Percentiles rank a stretch among this genome's conserved stretches.
Evolutionary conservation across 2,113 vertebrate genomes (phyloP).

Genomic region (Leucoraja erinaceus): DNA sequence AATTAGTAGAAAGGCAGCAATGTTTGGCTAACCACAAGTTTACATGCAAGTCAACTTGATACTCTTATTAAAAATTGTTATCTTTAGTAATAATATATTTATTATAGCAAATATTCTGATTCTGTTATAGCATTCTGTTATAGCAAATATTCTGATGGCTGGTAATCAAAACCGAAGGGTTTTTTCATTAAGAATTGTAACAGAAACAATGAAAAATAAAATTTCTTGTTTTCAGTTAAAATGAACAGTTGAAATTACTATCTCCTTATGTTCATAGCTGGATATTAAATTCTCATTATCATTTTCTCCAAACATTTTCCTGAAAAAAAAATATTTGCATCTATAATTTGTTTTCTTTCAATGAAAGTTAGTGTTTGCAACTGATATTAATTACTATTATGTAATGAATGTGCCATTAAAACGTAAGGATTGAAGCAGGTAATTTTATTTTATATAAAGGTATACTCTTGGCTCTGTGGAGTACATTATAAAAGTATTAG

Average conservation of each 20-base stretch:
- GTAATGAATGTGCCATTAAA: neutral
- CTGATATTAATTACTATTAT: neutral
- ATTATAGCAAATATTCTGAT: no score
- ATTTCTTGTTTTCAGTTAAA: neutral
- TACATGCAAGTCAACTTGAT: no score
- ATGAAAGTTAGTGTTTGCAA: neutral
- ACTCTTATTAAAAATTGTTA: no score
- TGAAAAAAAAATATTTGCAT: neutral
- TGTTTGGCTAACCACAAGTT: no score
- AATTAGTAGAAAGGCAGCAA: no score
- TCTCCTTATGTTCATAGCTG: conserved; percentile 18
- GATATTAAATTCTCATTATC: neutral
- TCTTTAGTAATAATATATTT: no score
- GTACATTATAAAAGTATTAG: neutral
- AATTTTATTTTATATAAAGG: neutral
- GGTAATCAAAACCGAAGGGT: no score
- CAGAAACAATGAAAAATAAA: conserved; percentile 21
- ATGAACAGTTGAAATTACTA: neutral
- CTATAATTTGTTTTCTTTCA: neutral
- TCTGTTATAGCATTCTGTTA: no score
- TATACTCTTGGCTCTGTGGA: neutral
- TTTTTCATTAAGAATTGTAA: neutral
- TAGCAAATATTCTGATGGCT: no score
- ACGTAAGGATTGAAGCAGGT: neutral
- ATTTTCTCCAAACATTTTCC: conserved; percentile 1